A percentile compares a stretch with the other conserved stretches of the same genome.
Conservation (phyloP, 2,113 vertebrate genomes). For the Fulica atra region DNA sequence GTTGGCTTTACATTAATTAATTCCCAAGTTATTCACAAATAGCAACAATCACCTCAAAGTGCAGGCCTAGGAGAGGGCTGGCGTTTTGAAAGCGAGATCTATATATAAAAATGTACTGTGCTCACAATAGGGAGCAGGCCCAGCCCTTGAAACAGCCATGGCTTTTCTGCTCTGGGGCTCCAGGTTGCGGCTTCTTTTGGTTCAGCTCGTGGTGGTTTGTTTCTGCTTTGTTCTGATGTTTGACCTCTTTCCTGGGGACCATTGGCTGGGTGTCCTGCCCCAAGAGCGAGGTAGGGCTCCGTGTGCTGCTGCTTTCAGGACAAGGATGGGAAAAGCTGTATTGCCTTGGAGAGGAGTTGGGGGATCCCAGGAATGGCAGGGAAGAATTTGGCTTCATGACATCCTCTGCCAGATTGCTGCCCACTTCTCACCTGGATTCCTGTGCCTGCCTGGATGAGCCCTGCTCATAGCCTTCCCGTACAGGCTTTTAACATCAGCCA, state of each 20-base stretch:
- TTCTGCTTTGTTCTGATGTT: conserved; percentile 17
- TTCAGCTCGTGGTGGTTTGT: conserved; percentile 27
- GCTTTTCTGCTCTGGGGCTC: neutral
- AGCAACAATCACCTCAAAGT: conserved; percentile 74
- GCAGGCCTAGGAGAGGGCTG: conserved; percentile 47
- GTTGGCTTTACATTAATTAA: conserved; percentile 77
- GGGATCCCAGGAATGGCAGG: neutral
- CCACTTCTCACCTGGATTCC: neutral
- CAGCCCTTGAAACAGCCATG: neutral
- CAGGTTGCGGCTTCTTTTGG: accelerated
- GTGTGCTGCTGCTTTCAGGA: neutral
- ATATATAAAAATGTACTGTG: conserved; percentile 55
- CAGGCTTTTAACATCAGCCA: neutral
- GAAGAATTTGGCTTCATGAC: neutral
- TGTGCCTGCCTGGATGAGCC: neutral
- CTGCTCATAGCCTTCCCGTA: neutral
- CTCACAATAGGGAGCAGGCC: conserved; percentile 43
- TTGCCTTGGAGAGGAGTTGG: neutral
- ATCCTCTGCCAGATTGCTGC: neutral
- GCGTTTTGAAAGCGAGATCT: conserved; percentile 72
- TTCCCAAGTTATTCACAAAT: conserved; percentile 77
- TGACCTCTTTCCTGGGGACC: neutral
- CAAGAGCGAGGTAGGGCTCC: neutral
- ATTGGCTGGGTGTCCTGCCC: neutral
- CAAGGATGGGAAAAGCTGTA: neutral